phyloP scores from a whole-genome alignment of 2,113 vertebrate species.

The Gasterosteus nipponicus region DNA sequence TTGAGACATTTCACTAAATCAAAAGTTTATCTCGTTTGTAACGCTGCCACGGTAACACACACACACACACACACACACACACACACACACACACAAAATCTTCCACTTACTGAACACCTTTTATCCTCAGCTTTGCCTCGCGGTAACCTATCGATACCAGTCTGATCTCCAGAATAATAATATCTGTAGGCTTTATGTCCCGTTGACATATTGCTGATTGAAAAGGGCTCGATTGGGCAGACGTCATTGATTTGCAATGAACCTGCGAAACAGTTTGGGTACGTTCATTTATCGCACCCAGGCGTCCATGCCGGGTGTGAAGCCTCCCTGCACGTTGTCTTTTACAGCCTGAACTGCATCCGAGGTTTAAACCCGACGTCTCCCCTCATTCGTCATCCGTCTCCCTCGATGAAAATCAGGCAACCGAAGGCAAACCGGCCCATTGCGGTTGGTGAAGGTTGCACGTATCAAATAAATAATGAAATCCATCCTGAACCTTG shows the following conservation, averaged over 20 bases:
- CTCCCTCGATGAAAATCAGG: slow-evolving; percentile 30
- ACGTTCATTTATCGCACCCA: slow-evolving; percentile 38
- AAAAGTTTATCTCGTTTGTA: background rate
- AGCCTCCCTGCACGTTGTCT: slow-evolving; percentile 10
- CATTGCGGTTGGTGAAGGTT: slow-evolving; percentile 23
- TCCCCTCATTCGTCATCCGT: slow-evolving; percentile 45
- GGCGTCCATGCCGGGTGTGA: background rate
- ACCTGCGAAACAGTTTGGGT: slow-evolving; percentile 1
- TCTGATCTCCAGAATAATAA: slow-evolving; percentile 20
- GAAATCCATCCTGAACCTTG: slow-evolving; percentile 12
- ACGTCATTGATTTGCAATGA: slow-evolving; percentile 44
- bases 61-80: no score
- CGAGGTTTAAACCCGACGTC: slow-evolving; percentile 21
- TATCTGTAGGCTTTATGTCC: slow-evolving; percentile 25
- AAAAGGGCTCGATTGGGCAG: slow-evolving; percentile 38
- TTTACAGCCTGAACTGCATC: slow-evolving; percentile 15
- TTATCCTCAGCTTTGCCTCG: slow-evolving; percentile 11
- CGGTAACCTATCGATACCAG: slow-evolving; percentile 7
- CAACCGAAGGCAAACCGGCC: slow-evolving; percentile 22
- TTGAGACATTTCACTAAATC: background rate
- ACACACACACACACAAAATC: background rate
- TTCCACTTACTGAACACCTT: background rate
- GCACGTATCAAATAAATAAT: background rate
- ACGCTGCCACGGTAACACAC: background rate
- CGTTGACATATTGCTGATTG: slow-evolving; percentile 45